Conservation (phyloP, 2,113 vertebrate species). For the Conger conger region DNA sequence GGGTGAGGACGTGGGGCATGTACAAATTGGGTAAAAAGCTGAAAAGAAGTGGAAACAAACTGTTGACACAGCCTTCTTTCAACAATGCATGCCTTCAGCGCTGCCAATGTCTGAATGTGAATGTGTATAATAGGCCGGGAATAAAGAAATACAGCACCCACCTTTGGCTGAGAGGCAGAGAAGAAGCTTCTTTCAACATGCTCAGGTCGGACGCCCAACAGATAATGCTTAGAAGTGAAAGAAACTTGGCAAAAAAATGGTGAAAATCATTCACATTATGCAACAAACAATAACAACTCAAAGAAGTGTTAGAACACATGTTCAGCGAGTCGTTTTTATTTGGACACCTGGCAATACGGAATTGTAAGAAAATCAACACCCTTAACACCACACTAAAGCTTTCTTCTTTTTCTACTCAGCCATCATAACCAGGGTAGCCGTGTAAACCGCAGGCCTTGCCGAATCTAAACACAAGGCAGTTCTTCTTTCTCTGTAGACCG, state of each 20-base stretch:
- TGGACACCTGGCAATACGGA: slow-evolving; percentile 61
- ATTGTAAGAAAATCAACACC: slow-evolving; percentile 28
- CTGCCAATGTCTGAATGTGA: slow-evolving; percentile 43
- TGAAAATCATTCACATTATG: slow-evolving; percentile 56
- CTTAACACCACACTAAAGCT: slow-evolving; percentile 11
- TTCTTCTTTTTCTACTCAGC: slow-evolving; percentile 34
- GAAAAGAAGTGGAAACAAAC: slow-evolving; percentile 65
- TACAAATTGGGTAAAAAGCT: slow-evolving; percentile 67
- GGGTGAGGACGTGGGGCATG: slow-evolving; percentile 55
- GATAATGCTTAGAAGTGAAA: slow-evolving; percentile 53
- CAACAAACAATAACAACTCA: slow-evolving; percentile 63
- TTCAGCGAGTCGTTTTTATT: slow-evolving; percentile 51
- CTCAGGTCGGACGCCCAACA: slow-evolving; percentile 42
- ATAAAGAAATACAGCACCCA: slow-evolving; percentile 37
- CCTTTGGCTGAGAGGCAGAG: slow-evolving; percentile 60
- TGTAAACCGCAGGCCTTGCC: background rate
- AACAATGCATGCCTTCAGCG: slow-evolving; percentile 68
- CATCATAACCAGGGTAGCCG: slow-evolving; percentile 20
- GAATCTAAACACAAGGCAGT: background rate
- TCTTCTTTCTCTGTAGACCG: background rate
- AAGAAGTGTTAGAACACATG: slow-evolving; percentile 59
- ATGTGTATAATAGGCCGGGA: slow-evolving; percentile 44
- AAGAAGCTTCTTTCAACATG: slow-evolving; percentile 43
- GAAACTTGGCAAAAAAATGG: slow-evolving; percentile 64
- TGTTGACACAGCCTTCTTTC: slow-evolving; percentile 52